phyloP scores from a whole-genome alignment of 2,797 vertebrate species.

The Poecilia wingei region DNA sequence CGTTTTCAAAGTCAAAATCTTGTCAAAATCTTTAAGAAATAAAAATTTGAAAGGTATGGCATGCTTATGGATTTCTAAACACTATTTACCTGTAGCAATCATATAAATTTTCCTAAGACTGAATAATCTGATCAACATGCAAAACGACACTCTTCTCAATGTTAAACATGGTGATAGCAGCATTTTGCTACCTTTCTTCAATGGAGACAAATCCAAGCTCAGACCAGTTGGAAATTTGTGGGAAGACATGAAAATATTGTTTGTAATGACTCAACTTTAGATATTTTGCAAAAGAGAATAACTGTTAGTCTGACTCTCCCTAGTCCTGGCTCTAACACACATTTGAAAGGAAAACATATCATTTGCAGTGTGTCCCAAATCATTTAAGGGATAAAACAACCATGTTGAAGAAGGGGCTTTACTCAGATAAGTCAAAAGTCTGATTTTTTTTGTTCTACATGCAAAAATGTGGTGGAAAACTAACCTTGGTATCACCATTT shows the following conservation, averaged over 20 bases:
- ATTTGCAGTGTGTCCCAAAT: background rate
- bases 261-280: background rate
- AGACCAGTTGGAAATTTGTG: background rate
- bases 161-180: background rate
- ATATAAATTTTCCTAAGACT: background rate
- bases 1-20: background rate
- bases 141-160: background rate
- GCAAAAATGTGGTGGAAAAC: background rate
- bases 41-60: background rate
- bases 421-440: background rate
- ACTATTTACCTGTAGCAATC: too few species aligned
- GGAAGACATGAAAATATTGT: background rate
- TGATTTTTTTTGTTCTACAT: too few species aligned
- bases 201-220: background rate
- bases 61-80: background rate
- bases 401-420: background rate
- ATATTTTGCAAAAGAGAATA: background rate
- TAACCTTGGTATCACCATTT: background rate
- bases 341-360: background rate
- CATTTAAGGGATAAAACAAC: background rate
- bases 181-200: background rate
- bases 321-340: background rate
- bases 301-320: background rate
- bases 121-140: background rate
- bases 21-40: background rate